Evolutionary conservation across 2,797 vertebrate genomes (phyloP).

Genomic region (Triplophysa yarkandensis): DNA sequence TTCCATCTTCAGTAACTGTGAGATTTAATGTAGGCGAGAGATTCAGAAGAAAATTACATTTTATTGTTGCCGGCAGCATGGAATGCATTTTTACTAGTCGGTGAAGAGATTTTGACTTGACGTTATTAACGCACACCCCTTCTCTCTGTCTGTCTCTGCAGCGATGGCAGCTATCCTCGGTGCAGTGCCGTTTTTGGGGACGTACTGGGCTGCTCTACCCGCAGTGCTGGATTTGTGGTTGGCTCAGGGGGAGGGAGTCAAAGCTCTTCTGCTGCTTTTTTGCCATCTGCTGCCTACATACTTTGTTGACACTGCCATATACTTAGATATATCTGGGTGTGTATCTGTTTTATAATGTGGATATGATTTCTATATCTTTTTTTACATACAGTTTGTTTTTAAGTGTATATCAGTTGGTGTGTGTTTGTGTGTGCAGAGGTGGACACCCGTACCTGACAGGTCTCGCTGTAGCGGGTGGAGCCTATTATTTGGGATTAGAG

Average conservation of each 20-base stretch:
- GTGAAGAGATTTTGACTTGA: background rate
- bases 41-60: background rate
- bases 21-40: background rate
- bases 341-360: background rate
- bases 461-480: constrained; percentile 93
- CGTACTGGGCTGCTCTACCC: constrained; percentile 95
- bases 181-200: constrained; percentile 95
- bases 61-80: background rate
- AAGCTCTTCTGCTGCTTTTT: constrained; percentile 89
- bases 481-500: constrained; percentile 94
- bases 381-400: too few relatives aligned
- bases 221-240: constrained; percentile 95
- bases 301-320: constrained; percentile 98
- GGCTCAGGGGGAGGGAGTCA: constrained; percentile 90
- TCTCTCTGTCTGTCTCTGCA: constrained; percentile 58
- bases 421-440: constrained; percentile 75
- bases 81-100: background rate
- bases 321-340: constrained; percentile 98
- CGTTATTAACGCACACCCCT: background rate
- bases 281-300: constrained; percentile 96
- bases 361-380: background rate
- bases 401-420: constrained; percentile 7
- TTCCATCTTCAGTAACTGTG: background rate
- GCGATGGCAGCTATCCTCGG: constrained; percentile 95
- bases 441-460: constrained; percentile 97